Evolutionary conservation across 1,140 invertebrate genomes (phyloP).

Genomic region (Drosophila parabipectinata): DNA sequence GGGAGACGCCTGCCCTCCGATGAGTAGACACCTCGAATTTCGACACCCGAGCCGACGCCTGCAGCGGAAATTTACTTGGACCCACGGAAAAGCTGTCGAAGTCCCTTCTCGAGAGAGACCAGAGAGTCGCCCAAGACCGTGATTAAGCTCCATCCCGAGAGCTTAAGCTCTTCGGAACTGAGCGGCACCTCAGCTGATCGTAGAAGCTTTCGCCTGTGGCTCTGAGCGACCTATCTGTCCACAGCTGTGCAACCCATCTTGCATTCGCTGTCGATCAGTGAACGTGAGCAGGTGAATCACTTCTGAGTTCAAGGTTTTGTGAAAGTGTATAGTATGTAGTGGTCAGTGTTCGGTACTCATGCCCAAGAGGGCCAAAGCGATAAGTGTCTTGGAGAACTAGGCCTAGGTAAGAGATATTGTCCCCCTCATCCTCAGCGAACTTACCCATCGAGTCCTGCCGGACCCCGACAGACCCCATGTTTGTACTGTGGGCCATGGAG

Average conservation of each 20-base stretch:
- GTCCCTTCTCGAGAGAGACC: too few relatives aligned
- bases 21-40: constrained; percentile 14
- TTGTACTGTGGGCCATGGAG: constrained; percentile 95
- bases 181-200: background rate
- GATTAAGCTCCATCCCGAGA: background rate
- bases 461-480: constrained; percentile 95
- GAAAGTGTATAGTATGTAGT: background rate
- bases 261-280: background rate
- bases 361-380: too few relatives aligned
- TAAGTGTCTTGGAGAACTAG: too few relatives aligned
- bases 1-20: constrained; percentile 21
- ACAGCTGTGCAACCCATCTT: background rate
- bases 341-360: too few relatives aligned
- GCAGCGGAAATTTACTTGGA: constrained; percentile 34
- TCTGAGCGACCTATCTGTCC: background rate
- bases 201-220: background rate
- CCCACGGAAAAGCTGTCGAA: background rate
- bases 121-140: background rate
- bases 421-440: constrained; percentile 41
- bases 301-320: background rate
- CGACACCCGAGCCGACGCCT: constrained; percentile 2
- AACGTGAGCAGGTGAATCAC: background rate
- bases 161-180: constrained; percentile 3
- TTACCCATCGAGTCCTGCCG: constrained; percentile 96
- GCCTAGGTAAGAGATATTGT: constrained; percentile 1